These are phyloP conservation scores for Thumatha senex DNA, from an alignment of 2,888 invertebrate species.

Conservation along the genomic window DNA sequence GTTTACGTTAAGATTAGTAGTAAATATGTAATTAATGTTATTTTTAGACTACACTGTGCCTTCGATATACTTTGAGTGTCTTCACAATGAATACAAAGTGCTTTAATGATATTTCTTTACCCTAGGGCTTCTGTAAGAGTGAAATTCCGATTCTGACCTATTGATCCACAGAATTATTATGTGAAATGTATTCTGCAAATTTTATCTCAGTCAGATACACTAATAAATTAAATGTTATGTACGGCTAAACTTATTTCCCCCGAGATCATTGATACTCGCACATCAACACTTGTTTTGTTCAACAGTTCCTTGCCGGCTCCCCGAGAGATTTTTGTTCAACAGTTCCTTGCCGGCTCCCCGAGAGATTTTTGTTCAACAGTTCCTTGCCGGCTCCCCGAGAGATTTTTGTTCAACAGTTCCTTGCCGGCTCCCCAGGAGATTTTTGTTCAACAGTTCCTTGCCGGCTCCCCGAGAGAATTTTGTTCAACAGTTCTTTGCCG, in stretches of 20 bases:
- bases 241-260: slow-evolving; percentile 12
- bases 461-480: slow-evolving; percentile 5
- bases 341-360: slow-evolving; percentile 7
- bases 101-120: background rate
- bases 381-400: slow-evolving; percentile 7
- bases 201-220: no score
- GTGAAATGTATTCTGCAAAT: no score
- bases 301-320: slow-evolving; percentile 8
- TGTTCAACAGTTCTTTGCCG: slow-evolving; percentile 8
- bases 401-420: slow-evolving; percentile 9
- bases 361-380: slow-evolving; percentile 7
- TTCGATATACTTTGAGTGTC: no score
- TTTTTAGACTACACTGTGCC: no score
- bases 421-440: slow-evolving; percentile 5
- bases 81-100: no score
- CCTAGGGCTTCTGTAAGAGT: background rate
- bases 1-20: no score
- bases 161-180: background rate
- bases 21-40: no score
- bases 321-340: slow-evolving; percentile 5
- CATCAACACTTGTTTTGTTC: slow-evolving; percentile 13
- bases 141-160: background rate
- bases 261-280: slow-evolving; percentile 8
- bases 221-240: background rate
- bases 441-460: slow-evolving; percentile 9